Evolutionary conservation across 2,888 invertebrate genomes (phyloP), one percentile per base, ranked within the genome.

Genomic region (Sinotaia quadrata): DNA sequence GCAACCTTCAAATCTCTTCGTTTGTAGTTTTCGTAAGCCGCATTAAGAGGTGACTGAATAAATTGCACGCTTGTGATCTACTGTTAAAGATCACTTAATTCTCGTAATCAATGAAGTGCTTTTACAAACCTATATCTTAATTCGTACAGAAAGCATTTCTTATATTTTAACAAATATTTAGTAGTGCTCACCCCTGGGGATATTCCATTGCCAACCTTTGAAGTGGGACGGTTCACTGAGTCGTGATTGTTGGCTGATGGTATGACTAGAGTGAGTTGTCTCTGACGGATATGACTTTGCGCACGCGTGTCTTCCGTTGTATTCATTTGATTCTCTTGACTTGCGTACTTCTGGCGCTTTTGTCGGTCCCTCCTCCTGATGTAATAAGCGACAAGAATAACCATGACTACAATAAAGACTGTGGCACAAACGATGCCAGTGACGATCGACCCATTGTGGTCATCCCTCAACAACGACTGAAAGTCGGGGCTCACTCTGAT

Each of bases 401-500:
- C 69, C 29, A 69, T 27, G 10, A 58, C 36, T 12, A 69, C 49
- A 56, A 72, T 63, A 36, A 67, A 29, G 21, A 69, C 31, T 18
- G 69, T 81, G 29, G 81, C 81, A 15, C 83, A 74, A 21, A 83
- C 77, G 65, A 84, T 79, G 18, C 82, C 79, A 10, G 77, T 77
- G 60, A 78, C 79, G n/a, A 82, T 71, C 57, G 80, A 75, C 29
- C 79, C 75, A 51, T 72, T 72, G 31, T 62, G 63, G 33, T 70
- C 71, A 2, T 57, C 56, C 18, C 29, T 31, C 5, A 33, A 51
- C 21, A 67, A 29, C 7, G 69, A 58, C 24, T 27, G 7, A 21
- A 54, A 34, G 7, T 34, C 63, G 3, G 72, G 67, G 52, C 67
- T 65, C 51, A 66, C 61, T 54, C 29, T 58, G 34, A 75, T 41